Base-by-base conservation (phyloP, 2,797 vertebrate species). In the Acanthurus leucopareius region DNA sequence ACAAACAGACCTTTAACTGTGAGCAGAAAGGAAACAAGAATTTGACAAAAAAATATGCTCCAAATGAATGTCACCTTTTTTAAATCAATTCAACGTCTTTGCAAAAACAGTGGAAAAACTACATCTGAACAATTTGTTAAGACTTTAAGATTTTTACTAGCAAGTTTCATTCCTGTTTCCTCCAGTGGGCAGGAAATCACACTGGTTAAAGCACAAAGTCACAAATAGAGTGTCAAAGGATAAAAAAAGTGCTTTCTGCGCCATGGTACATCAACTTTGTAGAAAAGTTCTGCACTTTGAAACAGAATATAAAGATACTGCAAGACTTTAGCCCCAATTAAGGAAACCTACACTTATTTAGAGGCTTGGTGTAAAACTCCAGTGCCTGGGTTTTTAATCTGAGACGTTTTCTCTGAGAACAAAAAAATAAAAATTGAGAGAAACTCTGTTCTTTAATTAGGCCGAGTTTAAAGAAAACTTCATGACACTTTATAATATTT, bases 241-340 rank as follows among this genome's bases (percentile, higher is more conserved):
- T 69, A 77, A 80, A 40, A 32, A 54, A 82, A 75, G 51, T 28
- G 57, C 47, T 32, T 44, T 82, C 44, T 77, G 72, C 77, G 73
- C 60, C 42, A 38, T 44, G 82, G 48, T 60, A 47, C 77, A 32
- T 75, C 77, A 69, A 68, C 79, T 87, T 78, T 80, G 70, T 40
- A 75, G 63, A 82, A 61, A 87, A 83, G 76, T 85, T 86, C 16
- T 42, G 54, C 54, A 64, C 70, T 89, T 79, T 83, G 25, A 81
- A 80, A 69, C 52, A 48, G 10, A 56, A 76, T 62, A 68, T 48
- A 28, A 59, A 83, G 82, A 78, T 52, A 59, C 67, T 49, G 76
- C 58, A 51, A 71, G 74, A 85, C 69, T 90, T 87, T 84, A 80
- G 76, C 70, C 81, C 86, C 80, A 91, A 91, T 89, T 91, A 89